These are phyloP conservation scores for Ylistrum balloti DNA, from an alignment of 1,140 invertebrate genomes.

Conservation along the genomic window DNA sequence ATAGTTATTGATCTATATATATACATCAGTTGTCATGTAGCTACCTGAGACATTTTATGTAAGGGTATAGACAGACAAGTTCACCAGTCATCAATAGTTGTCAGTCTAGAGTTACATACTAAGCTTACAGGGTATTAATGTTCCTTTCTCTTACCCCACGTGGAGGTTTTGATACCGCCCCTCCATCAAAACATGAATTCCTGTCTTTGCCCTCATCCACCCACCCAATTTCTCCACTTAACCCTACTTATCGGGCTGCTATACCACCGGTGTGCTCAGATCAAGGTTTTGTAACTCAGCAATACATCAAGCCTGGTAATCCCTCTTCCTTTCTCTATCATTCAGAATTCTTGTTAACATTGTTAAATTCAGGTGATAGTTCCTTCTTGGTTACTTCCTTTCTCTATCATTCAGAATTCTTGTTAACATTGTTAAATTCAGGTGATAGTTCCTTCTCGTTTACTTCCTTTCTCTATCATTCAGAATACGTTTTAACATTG, in stretches of 20 bases:
- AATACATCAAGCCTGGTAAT: neutral
- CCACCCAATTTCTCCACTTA: neutral
- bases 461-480: too few species aligned
- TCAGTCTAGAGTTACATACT: neutral
- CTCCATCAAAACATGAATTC: neutral
- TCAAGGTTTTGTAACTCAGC: neutral
- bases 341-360: too few species aligned
- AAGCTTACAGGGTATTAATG: neutral
- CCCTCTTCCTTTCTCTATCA: neutral
- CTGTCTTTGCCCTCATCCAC: neutral
- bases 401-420: too few species aligned
- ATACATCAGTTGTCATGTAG: neutral
- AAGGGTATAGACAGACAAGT: neutral
- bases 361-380: too few species aligned
- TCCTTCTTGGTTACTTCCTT: too few species aligned
- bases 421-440: too few species aligned
- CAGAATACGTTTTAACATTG: too few species aligned
- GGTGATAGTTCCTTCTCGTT: too few species aligned
- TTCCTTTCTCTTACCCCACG: neutral
- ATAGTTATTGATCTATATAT: conserved; percentile 9
- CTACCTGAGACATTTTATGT: neutral
- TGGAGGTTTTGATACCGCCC: neutral
- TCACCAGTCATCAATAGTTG: neutral
- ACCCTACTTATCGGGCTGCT: conserved; percentile 16
- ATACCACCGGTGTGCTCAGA: too few species aligned